A percentile compares a stretch with the other conserved stretches of the same genome.
phyloP scores from a whole-genome alignment of 2,797 vertebrate genomes.

The Halcyon smyrnensis region DNA sequence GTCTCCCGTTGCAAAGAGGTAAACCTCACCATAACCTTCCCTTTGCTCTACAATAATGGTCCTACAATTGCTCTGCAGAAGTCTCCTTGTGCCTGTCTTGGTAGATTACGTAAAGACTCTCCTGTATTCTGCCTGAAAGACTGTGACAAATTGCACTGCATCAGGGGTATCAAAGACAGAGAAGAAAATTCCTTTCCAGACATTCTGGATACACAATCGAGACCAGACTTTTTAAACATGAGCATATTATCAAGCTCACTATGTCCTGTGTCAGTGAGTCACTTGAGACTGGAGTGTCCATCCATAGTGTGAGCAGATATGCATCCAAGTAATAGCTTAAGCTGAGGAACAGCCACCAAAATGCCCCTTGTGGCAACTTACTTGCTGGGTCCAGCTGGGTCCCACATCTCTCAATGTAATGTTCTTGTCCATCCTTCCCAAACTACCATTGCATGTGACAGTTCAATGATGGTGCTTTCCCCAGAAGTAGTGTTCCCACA shows the following conservation, averaged over 20 bases:
- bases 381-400: not conserved
- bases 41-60: not conserved
- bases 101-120: not conserved
- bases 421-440: not conserved
- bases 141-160: not conserved
- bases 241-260: not conserved
- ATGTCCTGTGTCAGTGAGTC: not conserved
- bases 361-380: not conserved
- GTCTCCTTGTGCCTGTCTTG: not conserved
- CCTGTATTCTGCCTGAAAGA: not conserved
- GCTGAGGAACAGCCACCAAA: not conserved
- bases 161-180: not conserved
- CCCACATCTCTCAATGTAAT: not conserved
- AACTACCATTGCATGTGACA: not conserved
- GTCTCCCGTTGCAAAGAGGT: not conserved
- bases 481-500: not conserved
- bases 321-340: not conserved
- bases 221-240: not conserved
- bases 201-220: not conserved
- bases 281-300: not conserved
- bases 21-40: not conserved
- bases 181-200: not conserved
- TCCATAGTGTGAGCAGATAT: not conserved
- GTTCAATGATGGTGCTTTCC: fast-evolving
- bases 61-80: not conserved